Conservation (phyloP, 2,113 vertebrate genomes). For the Mugil cephalus region DNA sequence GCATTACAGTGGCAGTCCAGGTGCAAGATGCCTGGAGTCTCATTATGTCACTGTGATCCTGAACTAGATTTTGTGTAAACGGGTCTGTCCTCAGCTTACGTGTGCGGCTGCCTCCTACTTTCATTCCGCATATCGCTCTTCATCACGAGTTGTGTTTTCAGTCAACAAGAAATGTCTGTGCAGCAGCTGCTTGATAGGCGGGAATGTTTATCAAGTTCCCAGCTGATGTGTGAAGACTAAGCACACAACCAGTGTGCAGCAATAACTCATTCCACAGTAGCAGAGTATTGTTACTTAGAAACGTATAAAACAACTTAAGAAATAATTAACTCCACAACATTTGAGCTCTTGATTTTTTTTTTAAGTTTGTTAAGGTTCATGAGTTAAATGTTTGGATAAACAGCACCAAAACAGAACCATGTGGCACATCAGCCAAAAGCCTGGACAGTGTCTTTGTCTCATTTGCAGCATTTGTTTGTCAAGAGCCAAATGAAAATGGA, state of each 20-base stretch:
- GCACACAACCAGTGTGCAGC: background rate
- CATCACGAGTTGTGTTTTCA: conserved; percentile 57
- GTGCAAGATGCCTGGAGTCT: background rate
- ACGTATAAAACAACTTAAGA: conserved; percentile 1
- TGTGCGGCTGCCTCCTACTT: conserved; percentile 8
- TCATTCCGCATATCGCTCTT: background rate
- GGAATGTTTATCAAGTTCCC: conserved; percentile 39
- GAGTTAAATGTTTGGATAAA: conserved; percentile 12
- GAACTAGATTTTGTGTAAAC: conserved; percentile 6
- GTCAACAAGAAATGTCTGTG: conserved; percentile 53
- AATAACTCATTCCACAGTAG: background rate
- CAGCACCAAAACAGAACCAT: conserved; percentile 21
- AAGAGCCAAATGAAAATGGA: background rate
- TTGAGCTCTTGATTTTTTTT: background rate
- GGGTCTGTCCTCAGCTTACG: conserved; percentile 1
- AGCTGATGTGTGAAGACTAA: conserved; percentile 4
- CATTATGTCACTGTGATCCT: background rate
- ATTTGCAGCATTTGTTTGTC: conserved; percentile 8
- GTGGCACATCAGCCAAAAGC: background rate
- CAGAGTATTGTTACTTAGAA: background rate
- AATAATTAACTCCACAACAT: background rate
- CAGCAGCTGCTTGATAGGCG: conserved; percentile 58
- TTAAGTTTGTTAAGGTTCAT: background rate
- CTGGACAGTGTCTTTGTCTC: conserved; percentile 5
- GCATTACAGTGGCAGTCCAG: background rate